These are phyloP conservation scores for Chaunax sp. DNA, from an alignment of 2,797 vertebrate genomes.

Conservation along the genomic window DNA sequence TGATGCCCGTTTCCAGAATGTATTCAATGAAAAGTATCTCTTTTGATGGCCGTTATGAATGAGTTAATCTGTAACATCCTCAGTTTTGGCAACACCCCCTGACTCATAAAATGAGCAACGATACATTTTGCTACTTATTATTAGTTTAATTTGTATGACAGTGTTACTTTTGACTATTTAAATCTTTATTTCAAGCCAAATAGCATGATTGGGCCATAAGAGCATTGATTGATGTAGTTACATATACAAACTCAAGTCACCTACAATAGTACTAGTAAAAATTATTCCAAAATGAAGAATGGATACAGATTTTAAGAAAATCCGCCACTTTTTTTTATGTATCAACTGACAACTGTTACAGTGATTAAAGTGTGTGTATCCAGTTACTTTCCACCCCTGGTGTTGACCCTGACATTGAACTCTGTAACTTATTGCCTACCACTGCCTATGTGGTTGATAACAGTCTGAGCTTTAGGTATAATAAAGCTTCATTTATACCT, in stretches of 20 bases:
- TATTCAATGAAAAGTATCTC: background rate
- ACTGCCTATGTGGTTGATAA: conserved; percentile 66
- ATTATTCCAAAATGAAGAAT: background rate
- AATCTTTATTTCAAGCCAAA: background rate
- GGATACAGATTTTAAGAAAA: background rate
- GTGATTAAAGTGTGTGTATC: conserved; percentile 15
- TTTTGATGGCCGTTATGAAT: background rate
- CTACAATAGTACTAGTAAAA: background rate
- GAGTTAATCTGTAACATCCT: too few relatives aligned
- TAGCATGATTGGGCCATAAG: background rate
- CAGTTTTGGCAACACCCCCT: too few relatives aligned
- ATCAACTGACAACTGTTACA: background rate
- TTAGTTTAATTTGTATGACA: background rate
- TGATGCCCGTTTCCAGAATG: background rate
- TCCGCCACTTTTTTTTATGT: background rate
- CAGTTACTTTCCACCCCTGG: conserved; percentile 45
- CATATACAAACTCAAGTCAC: background rate
- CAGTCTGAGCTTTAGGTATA: conserved; percentile 62
- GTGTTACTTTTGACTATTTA: background rate
- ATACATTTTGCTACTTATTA: background rate
- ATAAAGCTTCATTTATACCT: conserved; percentile 72
- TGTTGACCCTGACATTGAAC: conserved; percentile 36
- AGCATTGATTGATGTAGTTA: background rate
- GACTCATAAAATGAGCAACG: background rate
- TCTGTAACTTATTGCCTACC: conserved; percentile 42